Conservation (phyloP, 2,797 vertebrate species). For the Pantherophis alleghaniensis region DNA sequence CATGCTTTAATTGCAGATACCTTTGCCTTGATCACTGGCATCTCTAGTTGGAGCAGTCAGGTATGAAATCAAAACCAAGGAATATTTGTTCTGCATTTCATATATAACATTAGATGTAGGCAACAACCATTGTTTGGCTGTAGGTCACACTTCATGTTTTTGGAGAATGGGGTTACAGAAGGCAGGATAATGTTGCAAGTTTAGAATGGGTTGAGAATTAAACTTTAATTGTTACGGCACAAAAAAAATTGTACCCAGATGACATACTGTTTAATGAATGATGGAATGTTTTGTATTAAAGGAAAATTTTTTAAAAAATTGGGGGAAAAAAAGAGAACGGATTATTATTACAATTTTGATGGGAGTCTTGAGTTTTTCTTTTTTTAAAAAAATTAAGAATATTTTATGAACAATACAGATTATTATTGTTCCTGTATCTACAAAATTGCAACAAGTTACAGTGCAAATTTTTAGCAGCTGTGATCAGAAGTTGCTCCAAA, state of each 20-base stretch:
- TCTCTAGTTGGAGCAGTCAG: not conserved
- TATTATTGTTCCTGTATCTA: not conserved
- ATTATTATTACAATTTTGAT: not conserved
- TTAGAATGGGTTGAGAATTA: not conserved
- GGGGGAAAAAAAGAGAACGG: too few species aligned
- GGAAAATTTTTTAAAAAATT: too few species aligned
- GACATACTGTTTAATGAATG: too few species aligned
- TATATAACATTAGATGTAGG: not conserved
- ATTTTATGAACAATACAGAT: not conserved
- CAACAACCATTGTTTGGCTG: not conserved
- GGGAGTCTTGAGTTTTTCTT: not conserved
- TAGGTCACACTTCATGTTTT: not conserved
- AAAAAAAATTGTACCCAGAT: too few species aligned
- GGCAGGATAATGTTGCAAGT: not conserved
- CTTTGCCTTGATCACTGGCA: not conserved
- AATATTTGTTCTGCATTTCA: not conserved
- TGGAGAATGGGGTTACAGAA: not conserved
- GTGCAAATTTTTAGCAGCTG: not conserved
- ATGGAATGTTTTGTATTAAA: too few species aligned
- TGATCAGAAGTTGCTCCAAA: not conserved
- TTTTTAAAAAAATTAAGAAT: not conserved
- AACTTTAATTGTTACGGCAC: too few species aligned
- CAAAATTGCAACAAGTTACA: not conserved
- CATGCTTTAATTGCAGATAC: not conserved
- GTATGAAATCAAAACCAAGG: not conserved